These are phyloP conservation scores for Ondatra zibethicus DNA, from an alignment of 2,113 vertebrate species.

Conservation along the genomic window DNA sequence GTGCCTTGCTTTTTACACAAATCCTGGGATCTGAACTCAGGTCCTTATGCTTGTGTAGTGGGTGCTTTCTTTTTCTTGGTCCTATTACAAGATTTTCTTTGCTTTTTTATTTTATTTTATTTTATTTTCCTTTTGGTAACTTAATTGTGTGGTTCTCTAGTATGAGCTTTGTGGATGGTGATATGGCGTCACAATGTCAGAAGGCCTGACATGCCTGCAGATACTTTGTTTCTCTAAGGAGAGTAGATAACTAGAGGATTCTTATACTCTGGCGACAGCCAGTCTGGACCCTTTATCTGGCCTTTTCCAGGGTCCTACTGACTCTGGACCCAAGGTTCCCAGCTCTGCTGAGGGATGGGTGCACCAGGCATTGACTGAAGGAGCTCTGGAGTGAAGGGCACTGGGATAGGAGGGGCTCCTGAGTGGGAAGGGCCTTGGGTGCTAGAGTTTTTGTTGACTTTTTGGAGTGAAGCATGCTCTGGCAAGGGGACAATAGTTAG, in stretches of 20 bases:
- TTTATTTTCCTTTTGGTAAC: not conserved
- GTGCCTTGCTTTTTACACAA: not conserved
- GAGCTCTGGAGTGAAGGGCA: not conserved
- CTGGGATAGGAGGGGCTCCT: not conserved
- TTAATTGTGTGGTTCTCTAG: not conserved
- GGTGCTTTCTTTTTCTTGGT: not conserved
- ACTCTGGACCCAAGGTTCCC: not conserved
- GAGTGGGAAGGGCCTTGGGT: too few relatives aligned
- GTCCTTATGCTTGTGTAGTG: not conserved
- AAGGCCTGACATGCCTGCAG: not conserved
- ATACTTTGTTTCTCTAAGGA: not conserved
- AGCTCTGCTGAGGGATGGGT: not conserved
- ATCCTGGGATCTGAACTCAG: not conserved
- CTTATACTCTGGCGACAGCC: not conserved
- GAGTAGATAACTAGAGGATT: accelerated
- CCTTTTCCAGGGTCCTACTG: not conserved
- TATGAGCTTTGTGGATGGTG: not conserved
- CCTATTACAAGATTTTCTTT: not conserved
- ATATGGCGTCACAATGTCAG: not conserved
- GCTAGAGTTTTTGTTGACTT: too few relatives aligned
- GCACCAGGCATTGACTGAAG: not conserved
- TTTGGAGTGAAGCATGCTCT: not conserved
- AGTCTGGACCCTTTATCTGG: not conserved
- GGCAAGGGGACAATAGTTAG: not conserved
- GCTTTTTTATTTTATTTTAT: not conserved